Evolutionary conservation across 37 sponge, comb jelly and placozoan species (phyloP).

Genomic region (Beroe forskalii): DNA sequence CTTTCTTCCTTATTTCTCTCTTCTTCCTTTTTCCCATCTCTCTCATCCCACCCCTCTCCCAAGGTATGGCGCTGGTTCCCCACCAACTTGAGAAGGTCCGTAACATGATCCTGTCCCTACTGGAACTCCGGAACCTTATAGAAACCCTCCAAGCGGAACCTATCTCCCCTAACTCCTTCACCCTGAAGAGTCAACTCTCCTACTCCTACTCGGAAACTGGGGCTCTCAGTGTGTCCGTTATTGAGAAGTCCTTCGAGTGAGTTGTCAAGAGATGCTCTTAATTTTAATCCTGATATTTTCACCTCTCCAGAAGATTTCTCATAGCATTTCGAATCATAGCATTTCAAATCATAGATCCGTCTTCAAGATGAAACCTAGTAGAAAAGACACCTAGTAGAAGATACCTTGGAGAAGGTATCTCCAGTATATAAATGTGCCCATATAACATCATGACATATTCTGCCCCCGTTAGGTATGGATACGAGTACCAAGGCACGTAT

Average conservation of each 20-base stretch:
- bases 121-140: slow-evolving; percentile 12
- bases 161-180: slow-evolving; percentile 14
- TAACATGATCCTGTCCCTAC: slow-evolving; percentile 4
- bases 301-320: too few relatives aligned
- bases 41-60: too few relatives aligned
- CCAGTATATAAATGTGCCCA: too few relatives aligned
- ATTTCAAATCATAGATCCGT: too few relatives aligned
- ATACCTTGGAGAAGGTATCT: too few relatives aligned
- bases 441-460: too few relatives aligned
- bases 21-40: too few relatives aligned
- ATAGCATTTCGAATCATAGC: too few relatives aligned
- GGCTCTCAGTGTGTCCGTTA: background rate
- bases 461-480: slow-evolving; percentile 64
- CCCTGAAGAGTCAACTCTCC: slow-evolving; percentile 27
- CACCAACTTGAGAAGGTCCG: slow-evolving; percentile 55
- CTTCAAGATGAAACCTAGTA: too few relatives aligned
- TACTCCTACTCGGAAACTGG: background rate
- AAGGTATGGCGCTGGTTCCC: background rate
- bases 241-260: background rate
- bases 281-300: too few relatives aligned
- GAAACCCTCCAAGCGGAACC: background rate
- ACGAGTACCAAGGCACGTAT: slow-evolving; percentile 55
- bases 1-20: background rate
- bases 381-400: too few relatives aligned
- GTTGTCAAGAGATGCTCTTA: too few relatives aligned